Evolutionary conservation across 1,140 invertebrate genomes (phyloP).

Genomic region (Temnothorax curvispinosus): DNA sequence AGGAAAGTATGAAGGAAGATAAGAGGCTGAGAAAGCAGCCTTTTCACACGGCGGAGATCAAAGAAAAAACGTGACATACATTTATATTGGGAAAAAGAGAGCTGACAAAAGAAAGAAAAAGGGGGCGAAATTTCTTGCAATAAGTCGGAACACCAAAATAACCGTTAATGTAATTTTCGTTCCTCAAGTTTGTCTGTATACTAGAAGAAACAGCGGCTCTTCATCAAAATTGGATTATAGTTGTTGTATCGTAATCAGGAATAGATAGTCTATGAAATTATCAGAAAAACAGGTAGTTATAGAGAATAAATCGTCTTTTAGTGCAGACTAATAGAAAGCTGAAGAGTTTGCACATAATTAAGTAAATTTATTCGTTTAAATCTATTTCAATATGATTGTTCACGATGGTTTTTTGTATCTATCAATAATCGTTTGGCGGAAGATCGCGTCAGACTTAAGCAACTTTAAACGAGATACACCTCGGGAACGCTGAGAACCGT

Average conservation of each 20-base stretch:
- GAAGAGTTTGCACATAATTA: not conserved
- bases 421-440: not conserved
- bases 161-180: constrained; percentile 35
- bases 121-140: not conserved
- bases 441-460: constrained; percentile 8
- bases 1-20: not conserved
- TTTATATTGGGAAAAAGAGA: constrained; percentile 51
- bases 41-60: constrained; percentile 25
- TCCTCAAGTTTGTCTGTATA: not conserved
- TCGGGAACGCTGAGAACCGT: not conserved
- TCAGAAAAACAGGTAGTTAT: not conserved
- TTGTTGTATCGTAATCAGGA: constrained; percentile 10
- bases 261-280: not conserved
- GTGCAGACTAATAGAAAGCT: not conserved
- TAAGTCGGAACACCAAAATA: constrained; percentile 32
- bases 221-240: constrained; percentile 52
- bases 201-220: constrained; percentile 5
- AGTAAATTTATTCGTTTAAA: not conserved
- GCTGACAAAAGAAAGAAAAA: not conserved
- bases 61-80: constrained; percentile 52
- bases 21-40: not conserved
- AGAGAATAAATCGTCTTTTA: not conserved
- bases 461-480: constrained; percentile 52
- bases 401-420: not conserved
- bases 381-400: not conserved